Conservation (phyloP, 1,140 invertebrate species). For the Macrobrachium nipponense region DNA sequence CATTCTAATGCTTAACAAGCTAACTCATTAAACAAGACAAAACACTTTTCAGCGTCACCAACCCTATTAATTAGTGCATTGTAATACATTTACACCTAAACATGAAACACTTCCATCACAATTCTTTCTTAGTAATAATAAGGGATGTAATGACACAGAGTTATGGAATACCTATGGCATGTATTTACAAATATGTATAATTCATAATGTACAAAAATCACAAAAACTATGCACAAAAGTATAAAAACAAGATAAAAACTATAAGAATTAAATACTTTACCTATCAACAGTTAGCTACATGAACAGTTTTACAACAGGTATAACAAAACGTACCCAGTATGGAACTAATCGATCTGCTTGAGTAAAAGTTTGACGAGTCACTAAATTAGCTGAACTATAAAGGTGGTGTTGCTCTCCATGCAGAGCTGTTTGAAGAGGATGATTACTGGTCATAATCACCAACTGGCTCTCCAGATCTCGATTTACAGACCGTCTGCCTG, state of each 20-base stretch:
- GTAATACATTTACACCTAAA: no score
- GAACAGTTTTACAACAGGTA: slow-evolving; percentile 69
- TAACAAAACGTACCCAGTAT: slow-evolving; percentile 70
- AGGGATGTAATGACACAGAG: no score
- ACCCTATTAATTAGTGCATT: no score
- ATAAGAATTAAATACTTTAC: neutral
- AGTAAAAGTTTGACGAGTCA: slow-evolving; percentile 68
- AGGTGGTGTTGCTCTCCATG: slow-evolving; percentile 75
- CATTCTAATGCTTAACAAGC: no score
- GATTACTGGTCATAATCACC: slow-evolving; percentile 85
- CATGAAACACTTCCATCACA: no score
- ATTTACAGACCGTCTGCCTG: slow-evolving; percentile 81
- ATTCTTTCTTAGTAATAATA: no score
- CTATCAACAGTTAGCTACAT: slow-evolving; percentile 65
- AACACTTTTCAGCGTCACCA: no score
- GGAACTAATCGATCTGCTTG: slow-evolving; percentile 69
- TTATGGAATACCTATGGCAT: neutral
- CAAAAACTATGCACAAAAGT: neutral
- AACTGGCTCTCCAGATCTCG: slow-evolving; percentile 95
- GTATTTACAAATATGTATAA: neutral
- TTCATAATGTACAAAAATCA: neutral
- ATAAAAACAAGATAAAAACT: neutral
- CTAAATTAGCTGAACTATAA: slow-evolving; percentile 71
- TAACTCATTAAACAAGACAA: no score
- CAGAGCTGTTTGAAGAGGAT: slow-evolving; percentile 73